phyloP scores from a whole-genome alignment of 2,113 vertebrate species.

The Toxostoma redivivum region DNA sequence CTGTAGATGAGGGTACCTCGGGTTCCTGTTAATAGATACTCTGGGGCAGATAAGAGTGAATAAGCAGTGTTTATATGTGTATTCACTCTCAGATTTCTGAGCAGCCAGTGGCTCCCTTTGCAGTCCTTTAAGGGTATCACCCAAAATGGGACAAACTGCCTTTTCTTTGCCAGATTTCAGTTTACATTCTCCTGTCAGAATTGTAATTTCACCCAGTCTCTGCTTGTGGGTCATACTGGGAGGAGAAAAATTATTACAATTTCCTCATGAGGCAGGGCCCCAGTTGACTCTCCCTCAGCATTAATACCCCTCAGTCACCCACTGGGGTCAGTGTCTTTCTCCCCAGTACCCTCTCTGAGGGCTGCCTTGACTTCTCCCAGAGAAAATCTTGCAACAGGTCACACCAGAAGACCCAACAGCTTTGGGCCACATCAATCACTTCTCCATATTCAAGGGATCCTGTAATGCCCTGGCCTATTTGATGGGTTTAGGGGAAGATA shows the following conservation, averaged over 20 bases:
- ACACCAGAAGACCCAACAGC: rapidly evolving
- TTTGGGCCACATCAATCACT: background rate
- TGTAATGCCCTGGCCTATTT: rapidly evolving
- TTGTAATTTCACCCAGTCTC: background rate
- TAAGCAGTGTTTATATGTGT: background rate
- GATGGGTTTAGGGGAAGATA: background rate
- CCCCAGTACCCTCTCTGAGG: background rate
- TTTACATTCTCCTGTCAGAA: background rate
- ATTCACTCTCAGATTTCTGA: background rate
- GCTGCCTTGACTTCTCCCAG: background rate
- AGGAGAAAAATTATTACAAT: background rate
- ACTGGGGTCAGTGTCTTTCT: background rate
- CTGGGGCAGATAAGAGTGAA: background rate
- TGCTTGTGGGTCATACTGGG: background rate
- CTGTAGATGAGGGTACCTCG: background rate
- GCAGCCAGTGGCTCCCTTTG: background rate
- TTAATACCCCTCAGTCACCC: background rate
- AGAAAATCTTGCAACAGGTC: background rate
- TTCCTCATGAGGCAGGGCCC: background rate
- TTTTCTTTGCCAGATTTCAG: background rate
- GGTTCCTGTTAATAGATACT: background rate
- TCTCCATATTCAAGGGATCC: background rate
- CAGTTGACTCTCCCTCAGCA: background rate
- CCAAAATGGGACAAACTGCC: background rate
- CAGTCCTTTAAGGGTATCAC: background rate